These are phyloP conservation scores for Leptothorax acervorum DNA, from an alignment of 2,888 invertebrate species.

Conservation along the genomic window DNA sequence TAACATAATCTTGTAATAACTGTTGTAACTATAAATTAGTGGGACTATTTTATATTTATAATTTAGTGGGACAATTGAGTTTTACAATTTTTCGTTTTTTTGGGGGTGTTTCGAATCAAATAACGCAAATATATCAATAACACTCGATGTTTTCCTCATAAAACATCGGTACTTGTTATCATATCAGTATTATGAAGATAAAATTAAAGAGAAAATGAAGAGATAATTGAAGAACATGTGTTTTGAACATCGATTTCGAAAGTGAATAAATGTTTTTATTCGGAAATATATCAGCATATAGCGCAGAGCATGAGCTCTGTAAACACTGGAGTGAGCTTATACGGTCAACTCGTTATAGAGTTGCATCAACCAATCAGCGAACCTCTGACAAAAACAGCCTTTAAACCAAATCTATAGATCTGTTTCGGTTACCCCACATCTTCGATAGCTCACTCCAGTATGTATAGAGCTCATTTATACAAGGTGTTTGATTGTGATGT, in stretches of 20 bases:
- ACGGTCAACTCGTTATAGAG: too few relatives aligned
- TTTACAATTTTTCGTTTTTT: not conserved
- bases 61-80: not conserved
- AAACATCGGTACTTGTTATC: slow-evolving; percentile 18
- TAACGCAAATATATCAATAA: not conserved
- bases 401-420: too few relatives aligned
- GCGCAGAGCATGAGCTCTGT: too few relatives aligned
- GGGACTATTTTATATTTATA: not conserved
- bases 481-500: too few relatives aligned
- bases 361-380: too few relatives aligned
- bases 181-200: not conserved
- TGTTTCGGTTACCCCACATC: too few relatives aligned
- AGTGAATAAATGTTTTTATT: not conserved
- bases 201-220: slow-evolving; percentile 6
- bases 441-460: too few relatives aligned
- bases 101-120: not conserved
- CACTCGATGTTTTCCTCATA: not conserved
- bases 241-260: not conserved
- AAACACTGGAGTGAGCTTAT: too few relatives aligned
- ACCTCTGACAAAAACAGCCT: too few relatives aligned
- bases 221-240: not conserved
- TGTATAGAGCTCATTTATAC: not conserved
- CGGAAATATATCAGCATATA: not conserved
- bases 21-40: not conserved
- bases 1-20: not conserved